A percentile compares a stretch with the other conserved stretches of the same genome.
Conservation (phyloP, 2,888 invertebrate genomes). For the Arrhopalites spinosus region DNA sequence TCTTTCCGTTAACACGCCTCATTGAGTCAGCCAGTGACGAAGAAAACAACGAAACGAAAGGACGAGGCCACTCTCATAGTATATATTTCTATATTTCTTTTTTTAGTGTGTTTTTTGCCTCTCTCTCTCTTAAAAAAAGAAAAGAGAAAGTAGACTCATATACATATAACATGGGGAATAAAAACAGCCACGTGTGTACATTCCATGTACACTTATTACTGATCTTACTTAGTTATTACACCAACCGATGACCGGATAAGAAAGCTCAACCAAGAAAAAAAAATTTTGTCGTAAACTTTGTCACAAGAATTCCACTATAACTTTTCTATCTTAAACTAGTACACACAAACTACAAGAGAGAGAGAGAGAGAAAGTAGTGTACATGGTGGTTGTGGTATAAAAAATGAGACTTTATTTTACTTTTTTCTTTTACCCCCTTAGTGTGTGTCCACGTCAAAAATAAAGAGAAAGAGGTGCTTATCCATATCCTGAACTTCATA, state of each 20-base stretch:
- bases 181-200: slow-evolving; percentile 1
- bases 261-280: no score
- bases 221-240: no score
- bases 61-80: background rate
- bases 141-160: background rate
- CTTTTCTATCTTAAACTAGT: background rate
- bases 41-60: slow-evolving; percentile 37
- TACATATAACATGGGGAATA: no score
- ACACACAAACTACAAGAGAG: no score
- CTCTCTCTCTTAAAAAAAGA: no score
- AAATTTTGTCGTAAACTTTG: background rate
- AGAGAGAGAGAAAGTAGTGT: no score
- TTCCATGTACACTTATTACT: background rate
- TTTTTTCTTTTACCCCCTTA: no score
- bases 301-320: slow-evolving; percentile 1
- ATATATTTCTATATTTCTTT: background rate
- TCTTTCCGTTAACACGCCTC: slow-evolving; percentile 41
- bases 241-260: no score
- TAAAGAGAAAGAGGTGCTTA: background rate
- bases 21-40: slow-evolving; percentile 45
- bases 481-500: background rate
- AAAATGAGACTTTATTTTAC: no score
- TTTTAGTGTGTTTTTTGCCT: background rate
- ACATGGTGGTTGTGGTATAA: no score
- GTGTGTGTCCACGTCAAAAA: background rate